These are phyloP conservation scores for Tethea ocularis DNA, from an alignment of 2,888 invertebrate species.

Conservation along the genomic window DNA sequence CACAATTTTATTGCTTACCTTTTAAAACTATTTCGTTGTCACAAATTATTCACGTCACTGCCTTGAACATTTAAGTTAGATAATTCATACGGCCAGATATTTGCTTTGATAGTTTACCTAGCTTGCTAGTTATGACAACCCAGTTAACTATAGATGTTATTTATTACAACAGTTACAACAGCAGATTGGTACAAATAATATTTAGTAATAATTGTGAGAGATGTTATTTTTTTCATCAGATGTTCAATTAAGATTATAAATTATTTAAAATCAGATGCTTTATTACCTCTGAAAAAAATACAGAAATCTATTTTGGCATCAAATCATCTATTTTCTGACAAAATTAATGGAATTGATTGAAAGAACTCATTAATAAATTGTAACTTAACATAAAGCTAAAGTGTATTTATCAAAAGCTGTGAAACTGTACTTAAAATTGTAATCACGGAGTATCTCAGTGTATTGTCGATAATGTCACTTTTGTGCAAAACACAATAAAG, in stretches of 20 bases:
- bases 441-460: conserved; percentile 77
- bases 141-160: conserved; percentile 10
- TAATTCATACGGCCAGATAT: background rate
- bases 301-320: conserved; percentile 62
- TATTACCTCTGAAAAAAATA: conserved; percentile 33
- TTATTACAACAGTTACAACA: conserved; percentile 25
- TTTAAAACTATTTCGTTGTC: background rate
- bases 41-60: conserved; percentile 3
- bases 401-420: conserved; percentile 75
- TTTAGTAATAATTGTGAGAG: conserved; percentile 9
- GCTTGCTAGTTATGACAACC: conserved; percentile 6
- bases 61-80: background rate
- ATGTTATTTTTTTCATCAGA: conserved; percentile 25
- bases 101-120: too few species aligned
- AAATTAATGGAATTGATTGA: conserved; percentile 66
- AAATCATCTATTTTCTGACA: conserved; percentile 56
- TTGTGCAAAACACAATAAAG: conserved; percentile 79
- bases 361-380: conserved; percentile 41
- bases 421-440: conserved; percentile 80
- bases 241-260: conserved; percentile 25
- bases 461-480: conserved; percentile 76
- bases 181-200: conserved; percentile 57
- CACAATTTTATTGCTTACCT: background rate
- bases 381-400: conserved; percentile 49
- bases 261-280: conserved; percentile 17